Conservation (phyloP, 2,888 invertebrate genomes). For the Pristionchus maxplancki region DNA sequence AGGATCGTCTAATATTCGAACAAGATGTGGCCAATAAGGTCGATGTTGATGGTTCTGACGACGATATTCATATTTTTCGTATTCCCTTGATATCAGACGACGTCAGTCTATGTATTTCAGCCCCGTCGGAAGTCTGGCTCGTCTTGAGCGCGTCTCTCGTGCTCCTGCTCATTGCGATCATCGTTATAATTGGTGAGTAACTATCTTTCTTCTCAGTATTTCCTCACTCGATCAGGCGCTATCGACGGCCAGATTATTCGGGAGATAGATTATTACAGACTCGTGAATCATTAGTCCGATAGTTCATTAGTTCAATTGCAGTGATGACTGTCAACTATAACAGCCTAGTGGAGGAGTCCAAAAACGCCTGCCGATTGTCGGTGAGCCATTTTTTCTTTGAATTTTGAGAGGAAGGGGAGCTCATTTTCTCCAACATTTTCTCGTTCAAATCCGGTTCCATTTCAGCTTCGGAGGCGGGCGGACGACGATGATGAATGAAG, state of each 20-base stretch:
- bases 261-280: not conserved
- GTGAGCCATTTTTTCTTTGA: not conserved
- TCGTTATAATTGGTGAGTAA: not conserved
- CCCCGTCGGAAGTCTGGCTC: not conserved
- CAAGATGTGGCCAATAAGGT: too few species aligned
- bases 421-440: not conserved
- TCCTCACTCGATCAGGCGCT: not conserved
- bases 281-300: not conserved
- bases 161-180: not conserved
- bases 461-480: not conserved
- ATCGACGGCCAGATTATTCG: not conserved
- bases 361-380: not conserved
- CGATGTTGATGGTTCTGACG: not conserved
- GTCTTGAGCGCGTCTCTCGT: not conserved
- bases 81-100: not conserved
- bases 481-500: not conserved
- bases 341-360: not conserved
- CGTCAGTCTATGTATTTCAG: not conserved
- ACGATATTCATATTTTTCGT: not conserved
- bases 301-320: not conserved
- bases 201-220: not conserved
- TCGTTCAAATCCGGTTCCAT: not conserved
- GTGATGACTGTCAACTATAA: not conserved
- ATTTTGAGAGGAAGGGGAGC: not conserved
- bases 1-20: too few species aligned